Base-by-base conservation (phyloP, 2,888 invertebrate species). In the Brachypalpus laphriformis region DNA sequence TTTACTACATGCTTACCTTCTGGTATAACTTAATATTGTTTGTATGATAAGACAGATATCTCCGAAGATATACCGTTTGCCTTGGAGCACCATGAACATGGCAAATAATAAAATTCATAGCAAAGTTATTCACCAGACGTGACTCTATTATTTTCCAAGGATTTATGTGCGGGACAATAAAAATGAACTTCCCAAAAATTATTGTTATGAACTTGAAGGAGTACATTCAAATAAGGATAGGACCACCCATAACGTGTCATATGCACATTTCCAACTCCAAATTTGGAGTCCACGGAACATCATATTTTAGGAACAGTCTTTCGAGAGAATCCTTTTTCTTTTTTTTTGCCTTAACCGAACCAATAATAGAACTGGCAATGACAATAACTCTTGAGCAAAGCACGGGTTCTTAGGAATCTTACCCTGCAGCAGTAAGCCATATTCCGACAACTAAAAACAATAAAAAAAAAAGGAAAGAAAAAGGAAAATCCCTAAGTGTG, bases 121-220 rank as follows among this genome's bases (percentile, higher is more conserved):
- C 71, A 80, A 81, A 70, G 22, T 81, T 85, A 85, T 81, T 71
- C 81, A 66, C 65, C 85, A 85, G 85, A 85, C 85, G 85, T 85
- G 85, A 85, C 85, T 85, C 85, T 81, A 85, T 85, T 85, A 85
- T 81, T 82, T 25, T 5, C 20, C 9, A 14, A 66, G 25, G 31
- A 81, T 85, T 81, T 81, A 81, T 65, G 59, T 49, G 47, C 66
- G 66, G 56, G 18, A 61, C 70, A 75, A 85, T 85, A 85, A 85
- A 83, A 85, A 75, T 80, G 75, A 75, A 66, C 80, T 80, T 65
- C 47, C 20, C 25, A 16, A 57, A 49, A 70, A 75, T 74, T 40
- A 83, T 83, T 74, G 68, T 70, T 63, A 78, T 78, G 68, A 83
- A 74, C 78, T 63, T 49, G 22, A 7, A 71, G 63, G 22, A 72